phyloP scores from a whole-genome alignment of 2,888 invertebrate genomes.

The Trissonchulus latispiculum region DNA sequence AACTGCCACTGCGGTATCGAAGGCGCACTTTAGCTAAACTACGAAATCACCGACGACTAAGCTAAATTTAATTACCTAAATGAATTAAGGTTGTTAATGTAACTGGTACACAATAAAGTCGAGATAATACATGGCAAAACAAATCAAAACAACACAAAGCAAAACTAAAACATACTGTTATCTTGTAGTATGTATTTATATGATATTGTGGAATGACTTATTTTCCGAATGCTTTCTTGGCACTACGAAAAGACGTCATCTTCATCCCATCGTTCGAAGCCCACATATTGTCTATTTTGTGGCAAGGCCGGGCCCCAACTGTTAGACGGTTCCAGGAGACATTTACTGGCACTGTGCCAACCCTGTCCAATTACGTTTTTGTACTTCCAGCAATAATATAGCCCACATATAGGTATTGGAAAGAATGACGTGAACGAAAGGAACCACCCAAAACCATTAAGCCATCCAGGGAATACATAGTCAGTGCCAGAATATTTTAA shows the following conservation, averaged over 20 bases:
- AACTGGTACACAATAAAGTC: no score
- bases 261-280: conserved; percentile 10
- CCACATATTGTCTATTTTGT: conserved; percentile 18
- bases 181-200: no score
- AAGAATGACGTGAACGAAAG: conserved; percentile 39
- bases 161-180: no score
- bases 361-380: not conserved
- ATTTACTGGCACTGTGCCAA: not conserved
- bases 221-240: no score
- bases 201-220: no score
- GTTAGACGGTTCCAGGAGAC: not conserved
- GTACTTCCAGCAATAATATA: not conserved
- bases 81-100: no score
- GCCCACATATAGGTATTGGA: conserved; percentile 39
- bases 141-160: no score
- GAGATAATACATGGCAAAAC: no score
- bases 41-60: no score
- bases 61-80: no score
- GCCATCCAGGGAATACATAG: conserved; percentile 39
- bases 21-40: no score
- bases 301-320: conserved; percentile 23
- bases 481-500: conserved; percentile 33
- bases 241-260: conserved; percentile 26
- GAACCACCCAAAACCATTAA: conserved; percentile 39
- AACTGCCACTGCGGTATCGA: no score